Percentiles rank a stretch among this genome's conserved stretches.
These are phyloP conservation scores for Brachionus manjavacas DNA, from an alignment of 1,140 invertebrate genomes.

Conservation along the genomic window DNA sequence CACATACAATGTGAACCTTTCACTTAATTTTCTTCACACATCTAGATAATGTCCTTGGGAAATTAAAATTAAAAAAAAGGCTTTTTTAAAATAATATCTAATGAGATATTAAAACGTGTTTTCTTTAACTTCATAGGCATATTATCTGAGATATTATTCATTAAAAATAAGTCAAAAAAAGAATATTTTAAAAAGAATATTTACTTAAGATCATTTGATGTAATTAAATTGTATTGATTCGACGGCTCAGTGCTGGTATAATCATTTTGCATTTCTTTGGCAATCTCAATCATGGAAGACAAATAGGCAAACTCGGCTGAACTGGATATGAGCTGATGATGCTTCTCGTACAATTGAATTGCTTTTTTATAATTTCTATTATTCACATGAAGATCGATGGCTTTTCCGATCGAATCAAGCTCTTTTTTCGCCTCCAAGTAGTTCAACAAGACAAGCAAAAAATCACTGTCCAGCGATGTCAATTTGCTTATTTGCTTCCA, in stretches of 20 bases:
- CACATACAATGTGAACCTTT: too few species aligned
- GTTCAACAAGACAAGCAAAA: not conserved
- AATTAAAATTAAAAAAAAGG: too few species aligned
- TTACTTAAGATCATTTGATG: not conserved
- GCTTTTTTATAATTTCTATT: conserved; percentile 29
- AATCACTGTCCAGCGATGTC: not conserved
- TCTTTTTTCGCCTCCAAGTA: conserved; percentile 24
- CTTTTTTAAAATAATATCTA: too few species aligned
- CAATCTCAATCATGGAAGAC: conserved; percentile 16
- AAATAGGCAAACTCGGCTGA: not conserved
- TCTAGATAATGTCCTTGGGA: too few species aligned
- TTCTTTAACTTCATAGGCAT: too few species aligned
- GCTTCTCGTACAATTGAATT: not conserved
- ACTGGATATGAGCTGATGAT: not conserved
- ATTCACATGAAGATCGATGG: conserved; percentile 19
- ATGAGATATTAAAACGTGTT: too few species aligned
- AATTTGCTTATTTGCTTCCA: not conserved
- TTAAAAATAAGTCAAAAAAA: too few species aligned
- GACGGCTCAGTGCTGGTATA: not conserved
- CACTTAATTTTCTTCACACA: too few species aligned
- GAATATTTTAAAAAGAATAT: not conserved
- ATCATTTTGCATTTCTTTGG: conserved; percentile 9
- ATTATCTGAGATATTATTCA: too few species aligned
- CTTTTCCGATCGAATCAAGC: not conserved
- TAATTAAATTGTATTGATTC: not conserved